A percentile compares a stretch with the other conserved stretches of the same genome.
Conservation (phyloP, 92 coral and sea anemone species). For the Chrysogorgia sp. region DNA sequence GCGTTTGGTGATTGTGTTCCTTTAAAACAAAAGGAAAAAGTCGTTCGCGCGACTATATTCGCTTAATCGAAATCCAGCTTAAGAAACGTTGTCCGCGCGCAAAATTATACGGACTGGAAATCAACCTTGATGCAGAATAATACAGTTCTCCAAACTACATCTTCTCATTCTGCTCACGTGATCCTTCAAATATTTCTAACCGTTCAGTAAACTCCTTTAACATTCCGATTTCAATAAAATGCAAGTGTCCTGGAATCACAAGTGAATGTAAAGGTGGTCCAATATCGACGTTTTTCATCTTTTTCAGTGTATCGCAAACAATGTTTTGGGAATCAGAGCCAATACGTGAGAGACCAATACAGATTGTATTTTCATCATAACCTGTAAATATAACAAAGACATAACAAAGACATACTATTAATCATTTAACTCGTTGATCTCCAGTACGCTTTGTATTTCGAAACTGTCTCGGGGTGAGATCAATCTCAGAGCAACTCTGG, state of each 20-base stretch:
- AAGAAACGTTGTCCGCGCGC: too few relatives aligned
- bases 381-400: constrained; percentile 37
- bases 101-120: neutral
- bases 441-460: too few relatives aligned
- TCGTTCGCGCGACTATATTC: too few relatives aligned
- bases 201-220: constrained; percentile 68
- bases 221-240: constrained; percentile 96
- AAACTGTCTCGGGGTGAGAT: too few relatives aligned
- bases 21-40: too few relatives aligned
- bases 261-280: constrained; percentile 94
- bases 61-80: too few relatives aligned
- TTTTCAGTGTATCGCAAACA: constrained; percentile 81
- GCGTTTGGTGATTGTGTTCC: too few relatives aligned
- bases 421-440: too few relatives aligned
- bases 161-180: neutral
- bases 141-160: neutral
- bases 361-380: constrained; percentile 69
- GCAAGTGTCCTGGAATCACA: constrained; percentile 89
- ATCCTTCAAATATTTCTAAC: constrained; percentile 6
- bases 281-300: constrained; percentile 68
- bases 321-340: constrained; percentile 88
- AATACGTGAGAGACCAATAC: constrained; percentile 90
- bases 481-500: too few relatives aligned
- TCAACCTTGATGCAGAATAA: neutral
- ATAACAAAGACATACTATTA: too few relatives aligned